Evolutionary conservation across 2,113 vertebrate species (phyloP), one percentile per base, ranked within the genome.

Genomic region (Protomyctophum bolini): DNA sequence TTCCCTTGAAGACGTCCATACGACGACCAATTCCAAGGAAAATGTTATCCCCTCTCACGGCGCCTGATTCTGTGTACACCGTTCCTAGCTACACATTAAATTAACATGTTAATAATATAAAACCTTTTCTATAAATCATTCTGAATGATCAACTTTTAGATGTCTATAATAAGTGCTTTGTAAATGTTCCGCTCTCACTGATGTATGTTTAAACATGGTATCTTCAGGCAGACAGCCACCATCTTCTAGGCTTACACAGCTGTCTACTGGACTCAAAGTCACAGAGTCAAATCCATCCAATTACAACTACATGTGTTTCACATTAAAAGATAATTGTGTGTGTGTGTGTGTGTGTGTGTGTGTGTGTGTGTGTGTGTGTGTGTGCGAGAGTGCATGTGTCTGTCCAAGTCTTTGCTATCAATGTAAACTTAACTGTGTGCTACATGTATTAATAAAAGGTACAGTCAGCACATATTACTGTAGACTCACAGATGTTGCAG

Each of bases 1-100:
- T 94, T 9, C 97, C 97, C 74, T 69, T 97, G 85, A 99, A 99
- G 76, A 96, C 52, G n/a, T 99, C 96, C 0, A 99, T 56, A 2
- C 86, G 92, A 12, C 71, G 28, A 0, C 80, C 83, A 1, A 92
- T 67, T 4, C 95, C 89, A 6, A 95, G 77, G 5, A 51, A 86
- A 77, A 95, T 91, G 69, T 51, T 96, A 47, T 92, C 14, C 0
- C 98, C 97, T 88, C 96, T 55, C 66, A 99, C 96, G 77, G 94
- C 94, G 29, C 97, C 98, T 0, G 97, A 95, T 77, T 99, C 97
- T 0, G 97, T 98, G 85, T 67, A 10, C 63, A 98, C 97, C 0
- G 91, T 79, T 0, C 97, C 96, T 58, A 99, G 88, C 98, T 99
- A 41, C 9, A 66, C 33, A 41, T 41, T 41, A 41, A 41, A 41